These are phyloP conservation scores for Sebastes itinus DNA, from an alignment of 2,797 vertebrate genomes.

Conservation along the genomic window DNA sequence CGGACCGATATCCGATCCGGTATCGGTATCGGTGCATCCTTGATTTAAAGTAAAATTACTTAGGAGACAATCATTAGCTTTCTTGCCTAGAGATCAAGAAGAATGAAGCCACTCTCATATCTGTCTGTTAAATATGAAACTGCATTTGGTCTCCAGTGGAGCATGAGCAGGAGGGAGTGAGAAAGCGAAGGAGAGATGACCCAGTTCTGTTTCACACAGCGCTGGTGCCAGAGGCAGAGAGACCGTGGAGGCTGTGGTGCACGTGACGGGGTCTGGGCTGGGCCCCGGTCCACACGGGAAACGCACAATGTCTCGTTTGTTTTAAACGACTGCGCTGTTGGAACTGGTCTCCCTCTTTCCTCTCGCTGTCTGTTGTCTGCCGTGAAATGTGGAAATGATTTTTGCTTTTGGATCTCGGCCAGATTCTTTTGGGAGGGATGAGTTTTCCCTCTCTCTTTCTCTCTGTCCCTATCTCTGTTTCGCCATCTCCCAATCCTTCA, in stretches of 20 bases:
- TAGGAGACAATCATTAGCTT: no score
- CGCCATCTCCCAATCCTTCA: constrained; percentile 51
- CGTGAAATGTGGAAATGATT: constrained; percentile 88
- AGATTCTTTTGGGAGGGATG: constrained; percentile 79
- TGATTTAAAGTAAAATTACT: no score
- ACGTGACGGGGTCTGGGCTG: constrained; percentile 77
- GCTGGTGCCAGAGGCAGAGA: constrained; percentile 72
- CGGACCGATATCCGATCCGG: no score
- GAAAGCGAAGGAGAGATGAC: constrained; percentile 72
- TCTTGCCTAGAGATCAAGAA: no score
- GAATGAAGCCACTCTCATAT: no score
- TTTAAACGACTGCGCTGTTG: constrained; percentile 78
- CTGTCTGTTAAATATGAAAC: constrained; percentile 2
- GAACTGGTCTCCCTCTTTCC: constrained; percentile 75
- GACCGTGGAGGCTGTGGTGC: constrained; percentile 69
- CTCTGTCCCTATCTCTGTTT: constrained; percentile 48
- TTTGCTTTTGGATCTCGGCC: constrained; percentile 82
- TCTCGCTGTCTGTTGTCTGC: constrained; percentile 84
- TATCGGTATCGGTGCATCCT: no score
- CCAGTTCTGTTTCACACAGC: constrained; percentile 79
- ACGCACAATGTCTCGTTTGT: constrained; percentile 83
- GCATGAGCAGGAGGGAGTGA: constrained; percentile 55
- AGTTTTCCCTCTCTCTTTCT: constrained; percentile 38
- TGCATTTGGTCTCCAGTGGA: constrained; percentile 56
- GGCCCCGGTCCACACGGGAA: constrained; percentile 77